Base-by-base conservation (phyloP, 2,888 invertebrate species). In the Metacarcinus magister region DNA sequence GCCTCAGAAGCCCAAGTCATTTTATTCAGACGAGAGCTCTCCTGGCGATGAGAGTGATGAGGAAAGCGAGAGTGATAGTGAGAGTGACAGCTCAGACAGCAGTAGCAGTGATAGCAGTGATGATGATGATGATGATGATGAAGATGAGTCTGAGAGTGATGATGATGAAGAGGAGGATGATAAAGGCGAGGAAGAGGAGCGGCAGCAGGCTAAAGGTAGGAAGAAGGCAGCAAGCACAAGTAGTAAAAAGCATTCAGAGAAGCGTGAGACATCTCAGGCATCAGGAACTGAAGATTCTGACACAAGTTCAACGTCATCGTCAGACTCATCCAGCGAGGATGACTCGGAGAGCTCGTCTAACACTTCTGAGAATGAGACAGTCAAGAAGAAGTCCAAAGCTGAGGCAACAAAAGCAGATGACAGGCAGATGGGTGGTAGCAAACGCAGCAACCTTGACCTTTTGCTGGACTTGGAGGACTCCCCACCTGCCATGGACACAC, bases 391-490 rank as follows among this genome's bases (percentile, higher is more conserved):
- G 82, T 97, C 97, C 92, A 48, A 93, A 19, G 44, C 48, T 0
- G 90, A 82, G 32, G 75, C 32, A 13, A 28, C 39, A 2, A 90
- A 90, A 28, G 94, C 82, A 48, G 93, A 44, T 19, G 67, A 95
- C n/a, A 90, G 92, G n/a, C 32, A 92, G 54, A 23, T 46, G n/a
- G 48, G 60, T 43, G 60, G 90, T 16, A 90, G 94, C 19, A 96
- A 96, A 23, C 95, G 96, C 43, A 96, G 95, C 54, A 97, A 96
- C 94, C 95, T 95, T 82, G 99, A 99, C 97, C 98, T 99, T 28
- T 98, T 99, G 16, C 97, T 99, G 82, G 99, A 99, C 97, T 98
- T 99, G 97, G 99, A 98, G 97, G 98, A 98, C 97, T 98, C 97
- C 89, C 60, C 23, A 95, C 98, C 98, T 82, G 98, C 98, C 96